Evolutionary conservation across 64 coral and sea anemone genomes (phyloP).

Genomic region (Montipora capricornis): DNA sequence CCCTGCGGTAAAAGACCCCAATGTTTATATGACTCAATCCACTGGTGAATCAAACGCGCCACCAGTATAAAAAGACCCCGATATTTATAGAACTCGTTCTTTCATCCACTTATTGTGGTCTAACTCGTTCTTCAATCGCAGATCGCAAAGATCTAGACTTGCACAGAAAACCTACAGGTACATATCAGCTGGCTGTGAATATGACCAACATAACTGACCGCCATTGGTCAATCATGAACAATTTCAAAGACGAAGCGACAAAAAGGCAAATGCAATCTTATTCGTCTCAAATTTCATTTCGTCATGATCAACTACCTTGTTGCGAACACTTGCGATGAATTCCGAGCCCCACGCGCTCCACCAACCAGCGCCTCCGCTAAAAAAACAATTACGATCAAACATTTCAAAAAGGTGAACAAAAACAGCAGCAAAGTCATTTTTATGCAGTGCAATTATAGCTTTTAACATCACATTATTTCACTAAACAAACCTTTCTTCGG

Average conservation of each 20-base stretch:
- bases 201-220: no score
- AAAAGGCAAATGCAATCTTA: not conserved
- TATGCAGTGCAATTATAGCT: not conserved
- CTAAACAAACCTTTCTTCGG: slow-evolving; percentile 80
- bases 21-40: no score
- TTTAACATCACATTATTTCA: not conserved
- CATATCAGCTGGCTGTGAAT: not conserved
- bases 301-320: slow-evolving; percentile 48
- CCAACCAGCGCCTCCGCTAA: slow-evolving; percentile 86
- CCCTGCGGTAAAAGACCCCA: no score
- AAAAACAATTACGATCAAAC: slow-evolving; percentile 27
- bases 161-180: no score
- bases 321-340: slow-evolving; percentile 74
- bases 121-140: no score
- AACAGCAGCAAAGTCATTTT: not conserved
- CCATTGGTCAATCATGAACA: no score
- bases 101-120: no score
- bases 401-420: slow-evolving; percentile 1
- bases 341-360: slow-evolving; percentile 84
- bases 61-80: no score
- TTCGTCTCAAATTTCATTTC: not conserved
- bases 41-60: no score
- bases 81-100: no score
- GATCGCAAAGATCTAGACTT: no score
- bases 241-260: no score